phyloP scores from a whole-genome alignment of 2,113 vertebrate genomes.

The Nanorana parkeri region DNA sequence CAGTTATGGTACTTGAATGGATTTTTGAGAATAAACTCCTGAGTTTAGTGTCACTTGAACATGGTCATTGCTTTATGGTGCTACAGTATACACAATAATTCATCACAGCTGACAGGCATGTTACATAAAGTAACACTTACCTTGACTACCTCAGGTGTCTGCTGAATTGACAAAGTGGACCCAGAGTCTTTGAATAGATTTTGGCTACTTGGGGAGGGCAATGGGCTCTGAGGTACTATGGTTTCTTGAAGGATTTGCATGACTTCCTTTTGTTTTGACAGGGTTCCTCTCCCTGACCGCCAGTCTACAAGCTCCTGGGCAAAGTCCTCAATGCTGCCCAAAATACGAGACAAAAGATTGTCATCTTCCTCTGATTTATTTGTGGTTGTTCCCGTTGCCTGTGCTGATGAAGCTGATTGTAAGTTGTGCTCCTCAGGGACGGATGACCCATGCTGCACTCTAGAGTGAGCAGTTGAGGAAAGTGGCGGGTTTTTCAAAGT shows the following conservation, averaged over 20 bases:
- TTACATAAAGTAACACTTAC: slow-evolving; percentile 73
- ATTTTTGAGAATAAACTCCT: too few species aligned
- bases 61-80: too few species aligned
- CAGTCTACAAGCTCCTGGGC: slow-evolving; percentile 97
- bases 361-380: slow-evolving; percentile 88
- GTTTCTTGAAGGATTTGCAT: slow-evolving; percentile 97
- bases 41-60: too few species aligned
- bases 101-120: too few species aligned
- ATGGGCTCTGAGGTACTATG: slow-evolving; percentile 77
- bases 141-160: slow-evolving; percentile 91
- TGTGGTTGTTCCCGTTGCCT: slow-evolving; percentile 68
- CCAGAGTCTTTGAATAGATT: slow-evolving; percentile 72
- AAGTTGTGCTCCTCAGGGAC: background rate
- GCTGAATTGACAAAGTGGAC: slow-evolving; percentile 88
- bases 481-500: slow-evolving; percentile 76
- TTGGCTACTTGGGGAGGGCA: slow-evolving; percentile 65
- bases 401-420: background rate
- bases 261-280: slow-evolving; percentile 92
- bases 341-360: slow-evolving; percentile 87
- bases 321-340: slow-evolving; percentile 97
- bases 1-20: too few species aligned
- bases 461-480: background rate
- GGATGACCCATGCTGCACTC: background rate
- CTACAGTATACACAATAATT: too few species aligned
- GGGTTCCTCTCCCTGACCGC: slow-evolving; percentile 85